Base-by-base conservation (phyloP, 2,113 vertebrate species). In the Eurypyga helias region DNA sequence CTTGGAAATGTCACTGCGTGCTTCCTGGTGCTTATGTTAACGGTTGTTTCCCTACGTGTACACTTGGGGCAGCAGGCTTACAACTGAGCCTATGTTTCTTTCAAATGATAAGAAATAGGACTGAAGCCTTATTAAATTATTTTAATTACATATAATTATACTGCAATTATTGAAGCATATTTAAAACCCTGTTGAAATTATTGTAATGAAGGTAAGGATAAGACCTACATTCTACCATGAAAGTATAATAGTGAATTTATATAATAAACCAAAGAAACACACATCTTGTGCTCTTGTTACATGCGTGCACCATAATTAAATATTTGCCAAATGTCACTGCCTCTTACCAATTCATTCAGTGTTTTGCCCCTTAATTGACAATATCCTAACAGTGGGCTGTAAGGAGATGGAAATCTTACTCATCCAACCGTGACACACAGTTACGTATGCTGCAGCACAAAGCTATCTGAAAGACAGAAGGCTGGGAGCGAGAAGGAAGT, bases 361-460 rank as follows among this genome's bases (percentile, higher is more conserved):
- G 6, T 95, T 95, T 91, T 97, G 87, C 67, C 48, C 41, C 73
- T 89, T 81, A 96, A 91, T 96, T 96, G 93, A 71, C 93, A 91
- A 29, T 81, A 89, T 88, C 54, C 33, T 58, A 90, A 88, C 69
- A 69, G 75, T 83, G 77, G 95, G 57, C 83, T 95, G 57, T 87
- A 96, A 87, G 82, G 87, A 97, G 89, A 94, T 87, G 48, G 69
- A 73, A 82, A 96, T 67, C 60, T 69, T 84, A 66, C 28, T 81
- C 87, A 95, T 77, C 84, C 86, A 94, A 62, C 62, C 90, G 95
- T 96, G 94, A 85, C 77, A 51, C 91, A 83, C 92, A 90, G 90
- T 90, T 86, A 43, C 13, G 78, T 78, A 18, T 0, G 3, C 83
- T 93, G 83, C 90, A 95, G 92, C 83, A 81, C 10, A 25, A 51